Conservation (phyloP, 2,888 invertebrate species). For the Brachyopa scutellaris region DNA sequence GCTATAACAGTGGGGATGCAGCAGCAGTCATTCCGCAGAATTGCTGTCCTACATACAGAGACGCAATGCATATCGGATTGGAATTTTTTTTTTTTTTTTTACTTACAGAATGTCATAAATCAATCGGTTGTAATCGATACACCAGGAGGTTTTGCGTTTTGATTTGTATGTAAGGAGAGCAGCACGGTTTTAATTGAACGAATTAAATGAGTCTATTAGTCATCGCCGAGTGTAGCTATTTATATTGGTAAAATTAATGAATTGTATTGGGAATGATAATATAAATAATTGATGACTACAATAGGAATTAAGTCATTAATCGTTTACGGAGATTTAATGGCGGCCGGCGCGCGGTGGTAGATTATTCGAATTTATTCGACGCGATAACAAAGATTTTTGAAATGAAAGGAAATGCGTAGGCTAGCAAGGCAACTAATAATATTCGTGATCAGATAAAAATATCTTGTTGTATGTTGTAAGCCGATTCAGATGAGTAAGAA, state of each 20-base stretch:
- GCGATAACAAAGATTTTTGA: background rate
- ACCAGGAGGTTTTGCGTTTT: slow-evolving; percentile 16
- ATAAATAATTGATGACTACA: slow-evolving; percentile 59
- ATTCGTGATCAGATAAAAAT: no score
- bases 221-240: slow-evolving; percentile 51
- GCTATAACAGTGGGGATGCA: slow-evolving; percentile 53
- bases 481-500: no score
- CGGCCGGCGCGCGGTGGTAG: no score
- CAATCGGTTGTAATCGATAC: slow-evolving; percentile 71
- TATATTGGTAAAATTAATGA: slow-evolving; percentile 67
- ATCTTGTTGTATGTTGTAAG: no score
- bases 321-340: slow-evolving; percentile 34
- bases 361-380: slow-evolving; percentile 19
- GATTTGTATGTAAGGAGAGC: slow-evolving; percentile 66
- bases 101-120: slow-evolving; percentile 61
- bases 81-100: background rate
- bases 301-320: slow-evolving; percentile 58
- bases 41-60: slow-evolving; percentile 52
- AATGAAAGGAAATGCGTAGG: no score
- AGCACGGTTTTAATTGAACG: slow-evolving; percentile 67
- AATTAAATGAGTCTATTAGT: slow-evolving; percentile 72
- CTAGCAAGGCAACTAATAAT: no score
- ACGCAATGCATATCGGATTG: slow-evolving; percentile 23
- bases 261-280: slow-evolving; percentile 37
- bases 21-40: slow-evolving; percentile 42